Evolutionary conservation across 2,113 vertebrate genomes (phyloP).

Genomic region (Myrmecobius fasciatus): DNA sequence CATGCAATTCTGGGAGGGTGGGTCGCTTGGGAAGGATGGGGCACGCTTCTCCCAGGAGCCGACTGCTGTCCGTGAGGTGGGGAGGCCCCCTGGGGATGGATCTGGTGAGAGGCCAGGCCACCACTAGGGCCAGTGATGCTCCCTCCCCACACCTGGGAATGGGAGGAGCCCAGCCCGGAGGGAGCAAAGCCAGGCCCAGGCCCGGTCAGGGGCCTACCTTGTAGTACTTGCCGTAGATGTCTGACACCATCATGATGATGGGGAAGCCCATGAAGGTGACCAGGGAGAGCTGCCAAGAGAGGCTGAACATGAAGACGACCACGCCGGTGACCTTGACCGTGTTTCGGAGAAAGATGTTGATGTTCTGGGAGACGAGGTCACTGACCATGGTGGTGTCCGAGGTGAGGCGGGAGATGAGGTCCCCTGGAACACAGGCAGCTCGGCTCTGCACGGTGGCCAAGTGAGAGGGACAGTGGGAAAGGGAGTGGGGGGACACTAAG

Average conservation of each 20-base stretch:
- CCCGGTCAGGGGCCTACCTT: conserved; percentile 84
- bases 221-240: conserved; percentile 94
- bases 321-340: conserved; percentile 89
- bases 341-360: conserved; percentile 95
- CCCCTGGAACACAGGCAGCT: conserved; percentile 85
- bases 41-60: no score
- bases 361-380: conserved; percentile 95
- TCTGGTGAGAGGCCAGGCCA: no score
- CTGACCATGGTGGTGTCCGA: conserved; percentile 97
- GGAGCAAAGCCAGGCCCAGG: accelerated
- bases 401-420: conserved; percentile 95
- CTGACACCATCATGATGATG: conserved; percentile 92
- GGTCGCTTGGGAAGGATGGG: no score
- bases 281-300: conserved; percentile 95
- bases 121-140: no score
- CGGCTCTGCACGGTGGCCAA: conserved; percentile 14
- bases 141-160: no score
- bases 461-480: background rate
- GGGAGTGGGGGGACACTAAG: background rate
- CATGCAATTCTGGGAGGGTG: accelerated
- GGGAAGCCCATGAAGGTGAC: conserved; percentile 96
- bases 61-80: no score
- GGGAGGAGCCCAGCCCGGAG: no score
- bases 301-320: conserved; percentile 94
- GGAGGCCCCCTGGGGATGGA: no score